A percentile compares a stretch with the other conserved stretches of the same genome.
Conservation (phyloP, 2,113 vertebrate genomes). For the Oreochromis niloticus region DNA sequence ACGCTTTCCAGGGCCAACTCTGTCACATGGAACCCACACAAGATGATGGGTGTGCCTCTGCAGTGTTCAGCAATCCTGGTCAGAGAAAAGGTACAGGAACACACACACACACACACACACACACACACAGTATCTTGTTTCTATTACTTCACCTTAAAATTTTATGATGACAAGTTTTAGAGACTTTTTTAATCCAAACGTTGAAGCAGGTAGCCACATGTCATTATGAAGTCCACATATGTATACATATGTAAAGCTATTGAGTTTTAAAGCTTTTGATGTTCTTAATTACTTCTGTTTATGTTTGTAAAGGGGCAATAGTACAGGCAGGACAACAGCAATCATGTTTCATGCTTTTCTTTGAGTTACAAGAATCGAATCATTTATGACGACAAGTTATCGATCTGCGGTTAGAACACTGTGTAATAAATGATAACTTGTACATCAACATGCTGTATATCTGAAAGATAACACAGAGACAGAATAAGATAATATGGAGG, state of each 20-base stretch:
- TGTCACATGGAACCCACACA: conserved; percentile 99
- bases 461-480: neutral
- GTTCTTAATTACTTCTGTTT: neutral
- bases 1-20: conserved; percentile 85
- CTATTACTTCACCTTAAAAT: neutral
- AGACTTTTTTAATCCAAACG: neutral
- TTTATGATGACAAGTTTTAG: neutral
- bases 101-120: neutral
- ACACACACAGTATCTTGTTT: neutral
- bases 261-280: fast-evolving
- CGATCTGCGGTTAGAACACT: neutral
- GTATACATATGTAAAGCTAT: neutral
- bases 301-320: neutral
- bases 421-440: neutral
- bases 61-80: conserved; percentile 97
- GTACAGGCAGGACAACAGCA: neutral
- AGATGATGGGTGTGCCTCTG: conserved; percentile 97
- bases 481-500: neutral
- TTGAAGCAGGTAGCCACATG: fast-evolving
- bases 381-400: neutral
- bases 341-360: neutral
- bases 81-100: conserved; percentile 85
- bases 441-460: neutral
- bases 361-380: neutral
- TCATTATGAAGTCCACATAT: neutral